Evolutionary conservation across 2,888 invertebrate genomes (phyloP).

Genomic region (Amphipyra tragopoginis): DNA sequence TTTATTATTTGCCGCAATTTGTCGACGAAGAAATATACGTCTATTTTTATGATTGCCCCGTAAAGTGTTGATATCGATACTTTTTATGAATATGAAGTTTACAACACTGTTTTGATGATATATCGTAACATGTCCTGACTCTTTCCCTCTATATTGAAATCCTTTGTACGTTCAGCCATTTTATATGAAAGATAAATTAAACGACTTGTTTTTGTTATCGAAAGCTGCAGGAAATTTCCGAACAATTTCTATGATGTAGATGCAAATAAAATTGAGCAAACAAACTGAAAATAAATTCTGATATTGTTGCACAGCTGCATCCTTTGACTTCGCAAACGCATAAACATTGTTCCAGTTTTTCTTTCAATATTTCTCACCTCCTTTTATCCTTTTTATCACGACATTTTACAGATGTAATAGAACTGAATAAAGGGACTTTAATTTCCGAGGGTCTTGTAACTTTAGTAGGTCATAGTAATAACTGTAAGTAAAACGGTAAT

Average conservation of each 20-base stretch:
- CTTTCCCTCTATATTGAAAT: neutral
- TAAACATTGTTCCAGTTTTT: neutral
- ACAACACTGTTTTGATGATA: conserved; percentile 5
- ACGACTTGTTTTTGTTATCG: neutral
- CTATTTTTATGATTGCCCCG: conserved; percentile 21
- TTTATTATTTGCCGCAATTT: conserved; percentile 44
- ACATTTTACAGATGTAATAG: conserved; percentile 34
- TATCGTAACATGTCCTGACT: neutral
- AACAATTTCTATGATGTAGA: conserved; percentile 3
- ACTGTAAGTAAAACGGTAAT: conserved; percentile 59
- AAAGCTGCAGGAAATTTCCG: neutral
- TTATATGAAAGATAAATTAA: neutral
- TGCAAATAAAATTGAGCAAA: conserved; percentile 17
- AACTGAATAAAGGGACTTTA: conserved; percentile 33
- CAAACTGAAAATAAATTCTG: conserved; percentile 10
- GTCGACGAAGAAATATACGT: conserved; percentile 27
- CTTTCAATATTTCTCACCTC: conserved; percentile 3
- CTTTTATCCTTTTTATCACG: conserved; percentile 12
- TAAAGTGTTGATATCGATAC: conserved; percentile 23
- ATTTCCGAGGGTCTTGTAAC: conserved; percentile 41
- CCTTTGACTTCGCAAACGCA: neutral
- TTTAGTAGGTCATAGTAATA: conserved; percentile 51
- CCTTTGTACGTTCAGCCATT: neutral
- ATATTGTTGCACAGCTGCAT: conserved; percentile 7
- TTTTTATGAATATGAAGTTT: conserved; percentile 10